Percentiles rank a stretch among this genome's conserved stretches.
Conservation (phyloP, 2,888 invertebrate species). For the Morpho deidamia region DNA sequence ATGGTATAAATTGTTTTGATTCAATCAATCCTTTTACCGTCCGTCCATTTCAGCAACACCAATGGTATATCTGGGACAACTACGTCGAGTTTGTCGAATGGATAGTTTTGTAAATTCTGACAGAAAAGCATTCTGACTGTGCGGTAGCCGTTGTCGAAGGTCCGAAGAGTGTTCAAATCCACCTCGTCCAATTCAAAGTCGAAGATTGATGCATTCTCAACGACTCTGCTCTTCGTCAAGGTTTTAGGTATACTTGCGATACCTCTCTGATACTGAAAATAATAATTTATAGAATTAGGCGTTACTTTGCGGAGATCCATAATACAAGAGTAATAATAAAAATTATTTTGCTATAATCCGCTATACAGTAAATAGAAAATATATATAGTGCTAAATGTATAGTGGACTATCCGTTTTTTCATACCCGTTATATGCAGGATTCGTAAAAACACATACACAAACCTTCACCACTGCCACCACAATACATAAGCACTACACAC, state of each 20-base stretch:
- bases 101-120: conserved; percentile 44
- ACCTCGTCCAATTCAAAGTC: conserved; percentile 46
- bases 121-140: conserved; percentile 41
- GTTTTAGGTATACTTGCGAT: conserved; percentile 53
- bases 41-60: neutral
- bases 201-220: conserved; percentile 59
- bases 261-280: conserved; percentile 52
- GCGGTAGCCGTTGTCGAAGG: conserved; percentile 50
- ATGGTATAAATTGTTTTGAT: too few relatives aligned
- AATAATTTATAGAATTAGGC: neutral
- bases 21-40: neutral
- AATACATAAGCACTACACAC: too few relatives aligned
- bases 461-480: too few relatives aligned
- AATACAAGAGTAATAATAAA: too few relatives aligned
- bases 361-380: too few relatives aligned
- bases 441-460: too few relatives aligned
- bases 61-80: neutral
- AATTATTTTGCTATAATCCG: too few relatives aligned
- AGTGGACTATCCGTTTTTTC: too few relatives aligned
- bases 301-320: too few relatives aligned
- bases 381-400: too few relatives aligned
- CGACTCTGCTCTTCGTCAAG: conserved; percentile 39
- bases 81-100: conserved; percentile 39
- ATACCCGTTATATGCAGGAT: too few relatives aligned
- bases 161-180: conserved; percentile 39